Percentiles rank a stretch among this genome's conserved stretches.
These are phyloP conservation scores for Actinemys pallida DNA, from an alignment of 2,113 vertebrate species.

Conservation along the genomic window DNA sequence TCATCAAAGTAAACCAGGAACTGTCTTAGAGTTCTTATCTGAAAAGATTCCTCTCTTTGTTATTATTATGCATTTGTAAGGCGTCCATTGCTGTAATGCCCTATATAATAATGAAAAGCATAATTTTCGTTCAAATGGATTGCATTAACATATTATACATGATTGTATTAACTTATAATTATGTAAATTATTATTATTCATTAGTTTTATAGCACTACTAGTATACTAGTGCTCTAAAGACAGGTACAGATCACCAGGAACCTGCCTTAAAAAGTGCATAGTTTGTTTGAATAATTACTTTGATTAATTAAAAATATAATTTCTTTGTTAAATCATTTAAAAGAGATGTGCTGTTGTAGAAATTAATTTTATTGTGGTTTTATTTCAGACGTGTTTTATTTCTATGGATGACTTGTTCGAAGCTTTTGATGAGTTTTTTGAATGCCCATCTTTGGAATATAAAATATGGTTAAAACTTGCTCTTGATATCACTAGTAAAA, in stretches of 20 bases:
- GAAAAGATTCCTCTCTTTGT: neutral
- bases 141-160: neutral
- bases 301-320: neutral
- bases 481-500: slow-evolving; percentile 63
- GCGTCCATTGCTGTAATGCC: neutral
- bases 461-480: slow-evolving; percentile 74
- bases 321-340: too few species aligned
- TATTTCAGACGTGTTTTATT: too few species aligned
- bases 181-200: neutral
- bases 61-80: neutral
- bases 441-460: too few species aligned
- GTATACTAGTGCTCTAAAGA: neutral
- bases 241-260: neutral
- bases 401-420: too few species aligned
- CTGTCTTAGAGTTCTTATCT: neutral
- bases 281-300: neutral
- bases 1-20: neutral
- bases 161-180: neutral
- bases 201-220: neutral
- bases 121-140: neutral
- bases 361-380: too few species aligned
- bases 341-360: too few species aligned
- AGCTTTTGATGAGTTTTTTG: too few species aligned
- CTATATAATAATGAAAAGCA: neutral
- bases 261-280: neutral